Percentiles rank a stretch among this genome's conserved stretches.
phyloP scores from a whole-genome alignment of 2,113 vertebrate genomes.

The Lates calcarifer region DNA sequence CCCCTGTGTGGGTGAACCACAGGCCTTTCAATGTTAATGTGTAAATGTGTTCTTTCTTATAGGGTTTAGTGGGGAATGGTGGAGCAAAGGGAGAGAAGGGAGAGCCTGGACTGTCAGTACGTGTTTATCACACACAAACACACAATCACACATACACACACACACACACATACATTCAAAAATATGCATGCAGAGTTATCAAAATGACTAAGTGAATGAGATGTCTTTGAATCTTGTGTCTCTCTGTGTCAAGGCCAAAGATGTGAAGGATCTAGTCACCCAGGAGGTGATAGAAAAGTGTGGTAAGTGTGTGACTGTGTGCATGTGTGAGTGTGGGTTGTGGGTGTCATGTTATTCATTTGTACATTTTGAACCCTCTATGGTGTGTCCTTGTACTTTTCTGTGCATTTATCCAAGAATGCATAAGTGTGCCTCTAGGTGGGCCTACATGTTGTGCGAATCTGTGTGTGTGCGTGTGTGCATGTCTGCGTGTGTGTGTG shows the following conservation, averaged over 20 bases:
- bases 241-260: constrained; percentile 83
- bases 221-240: constrained; percentile 7
- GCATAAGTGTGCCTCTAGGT: constrained; percentile 28
- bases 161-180: neutral
- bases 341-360: neutral
- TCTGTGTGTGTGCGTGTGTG: neutral
- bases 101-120: constrained; percentile 86
- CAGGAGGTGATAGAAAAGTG: constrained; percentile 86
- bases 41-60: constrained; percentile 8
- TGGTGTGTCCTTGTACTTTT: constrained; percentile 15
- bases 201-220: neutral
- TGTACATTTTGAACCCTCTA: constrained; percentile 29
- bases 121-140: constrained; percentile 19
- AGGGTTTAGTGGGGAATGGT: constrained; percentile 84
- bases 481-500: constrained; percentile 8
- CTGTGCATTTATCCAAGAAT: constrained; percentile 10
- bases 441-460: constrained; percentile 22
- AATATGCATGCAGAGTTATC: neutral
- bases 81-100: constrained; percentile 91
- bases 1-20: too few relatives aligned
- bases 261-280: constrained; percentile 88
- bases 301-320: constrained; percentile 81
- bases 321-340: neutral
- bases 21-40: neutral
- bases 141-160: neutral